Conservation (phyloP, 2,888 invertebrate species). For the Hipparchia semele region DNA sequence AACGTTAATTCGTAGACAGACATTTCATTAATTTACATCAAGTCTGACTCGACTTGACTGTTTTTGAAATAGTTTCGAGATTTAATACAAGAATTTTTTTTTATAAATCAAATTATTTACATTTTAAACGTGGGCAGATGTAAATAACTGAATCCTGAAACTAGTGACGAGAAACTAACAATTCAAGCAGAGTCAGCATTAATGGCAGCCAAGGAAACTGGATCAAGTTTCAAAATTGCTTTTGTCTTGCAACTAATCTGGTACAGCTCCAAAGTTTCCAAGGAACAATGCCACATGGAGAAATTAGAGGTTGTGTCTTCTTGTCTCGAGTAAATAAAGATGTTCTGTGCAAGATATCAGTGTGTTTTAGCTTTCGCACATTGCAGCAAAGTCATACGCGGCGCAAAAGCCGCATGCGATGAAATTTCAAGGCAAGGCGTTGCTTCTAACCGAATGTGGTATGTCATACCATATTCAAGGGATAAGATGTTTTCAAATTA, state of each 20-base stretch:
- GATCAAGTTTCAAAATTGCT: constrained; percentile 35
- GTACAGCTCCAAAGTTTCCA: constrained; percentile 23
- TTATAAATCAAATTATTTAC: neutral
- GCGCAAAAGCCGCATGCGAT: neutral
- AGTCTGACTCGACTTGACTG: neutral
- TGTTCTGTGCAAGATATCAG: neutral
- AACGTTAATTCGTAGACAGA: constrained; percentile 14
- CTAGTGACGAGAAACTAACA: neutral
- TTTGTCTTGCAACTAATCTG: constrained; percentile 36
- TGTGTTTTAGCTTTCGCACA: neutral
- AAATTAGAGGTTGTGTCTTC: constrained; percentile 24
- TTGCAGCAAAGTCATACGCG: neutral
- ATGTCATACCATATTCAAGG: no score
- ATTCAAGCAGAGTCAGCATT: constrained; percentile 24
- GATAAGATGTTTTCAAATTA: no score
- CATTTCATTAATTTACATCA: constrained; percentile 12
- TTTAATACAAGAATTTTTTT: neutral
- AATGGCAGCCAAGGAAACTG: constrained; percentile 27
- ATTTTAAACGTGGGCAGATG: neutral
- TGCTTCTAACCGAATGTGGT: no score
- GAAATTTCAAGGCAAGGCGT: neutral
- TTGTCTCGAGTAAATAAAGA: constrained; percentile 16
- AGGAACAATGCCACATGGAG: constrained; percentile 27
- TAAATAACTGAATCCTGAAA: neutral
- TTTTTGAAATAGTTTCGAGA: constrained; percentile 1